These are phyloP conservation scores for Eriocheir sinensis DNA, from an alignment of 1,140 invertebrate genomes.

Conservation along the genomic window DNA sequence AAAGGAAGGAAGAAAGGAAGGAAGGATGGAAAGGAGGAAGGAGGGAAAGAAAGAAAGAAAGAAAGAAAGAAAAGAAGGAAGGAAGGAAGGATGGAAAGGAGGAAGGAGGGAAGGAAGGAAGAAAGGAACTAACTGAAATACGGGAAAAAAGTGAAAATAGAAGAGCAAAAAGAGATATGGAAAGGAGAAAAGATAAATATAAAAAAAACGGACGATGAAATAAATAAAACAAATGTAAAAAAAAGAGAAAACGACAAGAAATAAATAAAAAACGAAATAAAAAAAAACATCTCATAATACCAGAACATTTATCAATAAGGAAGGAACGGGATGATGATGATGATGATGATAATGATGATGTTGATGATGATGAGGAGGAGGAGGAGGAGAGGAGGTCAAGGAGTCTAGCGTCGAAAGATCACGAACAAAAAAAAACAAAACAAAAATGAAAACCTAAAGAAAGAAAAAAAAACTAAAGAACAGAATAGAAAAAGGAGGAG, in stretches of 20 bases:
- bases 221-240: too few species aligned
- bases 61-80: neutral
- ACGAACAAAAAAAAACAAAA: too few species aligned
- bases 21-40: too few species aligned
- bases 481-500: neutral
- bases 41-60: neutral
- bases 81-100: too few species aligned
- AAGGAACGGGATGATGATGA: neutral
- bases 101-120: neutral
- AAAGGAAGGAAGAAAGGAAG: neutral
- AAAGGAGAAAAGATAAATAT: too few species aligned
- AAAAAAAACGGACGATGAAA: neutral
- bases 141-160: too few species aligned
- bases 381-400: too few species aligned
- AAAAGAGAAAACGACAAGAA: neutral
- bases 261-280: neutral
- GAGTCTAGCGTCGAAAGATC: too few species aligned
- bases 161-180: too few species aligned
- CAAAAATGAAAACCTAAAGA: too few species aligned
- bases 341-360: neutral
- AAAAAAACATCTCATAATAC: neutral
- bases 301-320: too few species aligned
- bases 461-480: neutral
- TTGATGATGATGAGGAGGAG: neutral
- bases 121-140: too few species aligned